Evolutionary conservation across 2,797 vertebrate genomes (phyloP).

Genomic region (Etheostoma perlongum): DNA sequence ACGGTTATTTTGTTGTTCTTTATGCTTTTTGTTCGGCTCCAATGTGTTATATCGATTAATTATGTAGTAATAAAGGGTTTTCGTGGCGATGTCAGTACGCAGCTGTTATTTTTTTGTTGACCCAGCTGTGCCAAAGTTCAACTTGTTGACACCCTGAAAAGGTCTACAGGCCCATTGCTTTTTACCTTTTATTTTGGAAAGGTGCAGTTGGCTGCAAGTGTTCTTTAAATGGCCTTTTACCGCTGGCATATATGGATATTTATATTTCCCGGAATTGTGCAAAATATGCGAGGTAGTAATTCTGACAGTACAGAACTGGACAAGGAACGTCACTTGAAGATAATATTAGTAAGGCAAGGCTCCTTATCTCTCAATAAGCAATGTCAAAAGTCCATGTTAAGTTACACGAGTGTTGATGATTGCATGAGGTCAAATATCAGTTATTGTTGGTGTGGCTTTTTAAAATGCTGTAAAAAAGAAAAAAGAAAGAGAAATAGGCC

Average conservation of each 20-base stretch:
- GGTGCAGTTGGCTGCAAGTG: neutral
- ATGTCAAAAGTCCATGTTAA: conserved; percentile 75
- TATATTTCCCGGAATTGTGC: neutral
- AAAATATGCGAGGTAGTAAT: neutral
- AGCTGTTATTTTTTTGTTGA: conserved; percentile 45
- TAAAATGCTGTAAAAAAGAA: neutral
- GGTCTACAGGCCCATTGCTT: neutral
- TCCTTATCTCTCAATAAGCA: conserved; percentile 71
- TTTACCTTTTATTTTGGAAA: neutral
- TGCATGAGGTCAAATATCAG: conserved; percentile 55
- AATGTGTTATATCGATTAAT: neutral
- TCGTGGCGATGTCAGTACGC: neutral
- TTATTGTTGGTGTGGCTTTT: conserved; percentile 18
- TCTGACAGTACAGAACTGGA: conserved; percentile 16
- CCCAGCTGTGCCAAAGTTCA: conserved; percentile 48
- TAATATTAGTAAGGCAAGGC: conserved; percentile 34
- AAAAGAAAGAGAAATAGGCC: no score
- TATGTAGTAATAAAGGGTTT: neutral
- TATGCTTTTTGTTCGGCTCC: neutral
- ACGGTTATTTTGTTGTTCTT: neutral
- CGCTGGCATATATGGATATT: neutral
- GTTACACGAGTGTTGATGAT: conserved; percentile 46
- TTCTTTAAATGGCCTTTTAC: neutral
- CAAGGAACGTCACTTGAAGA: conserved; percentile 23
- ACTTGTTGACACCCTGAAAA: conserved; percentile 11